Evolutionary conservation across 2,113 vertebrate genomes (phyloP).

Genomic region (Lethenteron reissneri): DNA sequence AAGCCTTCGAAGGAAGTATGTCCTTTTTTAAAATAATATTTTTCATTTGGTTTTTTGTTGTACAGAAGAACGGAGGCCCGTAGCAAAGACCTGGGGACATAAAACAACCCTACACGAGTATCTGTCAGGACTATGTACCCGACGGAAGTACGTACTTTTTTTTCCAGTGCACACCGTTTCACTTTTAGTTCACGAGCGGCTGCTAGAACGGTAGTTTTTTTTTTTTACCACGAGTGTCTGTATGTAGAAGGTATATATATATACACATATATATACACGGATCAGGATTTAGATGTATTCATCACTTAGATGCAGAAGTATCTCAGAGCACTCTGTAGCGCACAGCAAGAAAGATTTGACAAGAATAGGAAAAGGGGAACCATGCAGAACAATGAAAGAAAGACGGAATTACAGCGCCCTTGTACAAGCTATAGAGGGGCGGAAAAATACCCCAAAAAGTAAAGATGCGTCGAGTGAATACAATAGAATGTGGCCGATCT

Average conservation of each 20-base stretch:
- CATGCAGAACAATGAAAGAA: no score
- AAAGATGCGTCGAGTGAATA: no score
- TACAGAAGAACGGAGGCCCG: not conserved
- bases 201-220: no score
- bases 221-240: not conserved
- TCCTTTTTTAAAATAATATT: slow-evolving; percentile 10
- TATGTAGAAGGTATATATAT: not conserved
- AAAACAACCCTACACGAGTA: slow-evolving; percentile 13
- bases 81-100: slow-evolving; percentile 15
- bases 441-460: no score
- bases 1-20: slow-evolving; percentile 92
- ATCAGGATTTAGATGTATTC: not conserved
- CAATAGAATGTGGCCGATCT: no score
- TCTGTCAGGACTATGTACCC: slow-evolving; percentile 18
- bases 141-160: slow-evolving; percentile 15
- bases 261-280: not conserved
- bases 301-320: not conserved
- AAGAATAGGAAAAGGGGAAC: no score
- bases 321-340: not conserved
- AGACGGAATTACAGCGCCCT: no score
- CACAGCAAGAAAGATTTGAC: no score
- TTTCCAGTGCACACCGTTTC: slow-evolving; percentile 7
- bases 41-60: not conserved
- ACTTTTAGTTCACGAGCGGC: slow-evolving; percentile 11
- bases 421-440: no score